Base-by-base conservation (phyloP, 1,140 invertebrate species). In the Brachionus rubens region DNA sequence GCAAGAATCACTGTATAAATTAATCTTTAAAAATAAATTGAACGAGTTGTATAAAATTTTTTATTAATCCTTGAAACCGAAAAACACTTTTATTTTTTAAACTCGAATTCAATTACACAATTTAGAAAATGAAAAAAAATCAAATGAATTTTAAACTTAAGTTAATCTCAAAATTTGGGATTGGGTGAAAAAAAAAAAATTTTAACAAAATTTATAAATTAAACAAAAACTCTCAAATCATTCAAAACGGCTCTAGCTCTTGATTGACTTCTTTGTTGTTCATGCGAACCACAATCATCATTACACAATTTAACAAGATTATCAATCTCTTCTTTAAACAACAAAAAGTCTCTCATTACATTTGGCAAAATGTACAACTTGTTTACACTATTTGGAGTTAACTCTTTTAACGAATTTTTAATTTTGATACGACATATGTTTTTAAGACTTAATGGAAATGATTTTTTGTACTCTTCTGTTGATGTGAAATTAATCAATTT, bases 261-360 rank as follows among this genome's bases (percentile, higher is more conserved):
- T 16, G 28, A 16, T 16, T 33, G 28, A 1, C 28, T 28, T 7
- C 36, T 30, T 16, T 59, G 14, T 16, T 16, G 33, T 6, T 16
- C n/a, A 59, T 3, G 33, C 2, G 28, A 33, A 14, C 10, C 36
- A 33, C 19, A n/a, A n/a, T 59, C 36, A 19, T 59, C 54, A 28
- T 28, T 14, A 36, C 36, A n/a, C 16, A 59, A 43, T 43, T 65
- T 65, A 43, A 65, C 41, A 19, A 65, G 19, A 14, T 1, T 3
- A 28, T 65, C 59, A 43, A 65, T 41, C 43, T 65, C 59, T 43
- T 65, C 36, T 41, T 65, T 65, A 65, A 65, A 65, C 10, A 65
- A 36, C 19, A 65, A 6, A 26, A 65, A 65, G 43, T 65, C 59
- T 41, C 30, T 65, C 6, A 41, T 43, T 10, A 65, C 21, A 43